Percentiles rank a stretch among this genome's conserved stretches.
Evolutionary conservation across 2,888 invertebrate genomes (phyloP).

Genomic region (Cosmia trapezina): DNA sequence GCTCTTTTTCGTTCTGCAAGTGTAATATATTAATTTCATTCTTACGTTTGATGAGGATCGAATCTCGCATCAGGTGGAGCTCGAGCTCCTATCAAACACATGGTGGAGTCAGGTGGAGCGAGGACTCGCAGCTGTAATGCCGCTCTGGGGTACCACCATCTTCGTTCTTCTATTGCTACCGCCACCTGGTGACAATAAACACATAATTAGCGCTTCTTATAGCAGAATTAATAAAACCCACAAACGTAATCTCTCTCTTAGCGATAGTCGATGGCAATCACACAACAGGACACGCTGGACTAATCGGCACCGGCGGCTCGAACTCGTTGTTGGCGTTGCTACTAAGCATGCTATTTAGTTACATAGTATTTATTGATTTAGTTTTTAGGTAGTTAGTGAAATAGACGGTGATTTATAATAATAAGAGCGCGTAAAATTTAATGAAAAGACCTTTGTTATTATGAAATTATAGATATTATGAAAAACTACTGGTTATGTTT

Average conservation of each 20-base stretch:
- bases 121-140: conserved; percentile 90
- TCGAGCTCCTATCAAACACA: conserved; percentile 91
- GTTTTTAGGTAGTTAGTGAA: too few relatives aligned
- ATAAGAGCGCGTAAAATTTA: too few relatives aligned
- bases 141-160: conserved; percentile 92
- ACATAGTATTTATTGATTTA: too few relatives aligned
- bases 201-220: neutral
- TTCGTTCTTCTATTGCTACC: conserved; percentile 91
- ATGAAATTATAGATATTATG: too few relatives aligned
- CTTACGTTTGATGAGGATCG: conserved; percentile 84
- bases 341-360: too few relatives aligned
- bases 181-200: conserved; percentile 85
- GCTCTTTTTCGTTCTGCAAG: neutral
- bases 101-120: conserved; percentile 91
- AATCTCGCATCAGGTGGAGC: conserved; percentile 89
- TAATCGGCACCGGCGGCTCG: too few relatives aligned
- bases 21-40: neutral
- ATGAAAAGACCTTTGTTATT: too few relatives aligned
- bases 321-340: too few relatives aligned
- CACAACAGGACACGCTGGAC: neutral
- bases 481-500: too few relatives aligned
- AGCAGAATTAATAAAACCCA: neutral
- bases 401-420: too few relatives aligned
- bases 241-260: neutral
- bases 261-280: too few relatives aligned